Evolutionary conservation across 2,797 vertebrate species (phyloP).

Genomic region (Coendou prehensilis): DNA sequence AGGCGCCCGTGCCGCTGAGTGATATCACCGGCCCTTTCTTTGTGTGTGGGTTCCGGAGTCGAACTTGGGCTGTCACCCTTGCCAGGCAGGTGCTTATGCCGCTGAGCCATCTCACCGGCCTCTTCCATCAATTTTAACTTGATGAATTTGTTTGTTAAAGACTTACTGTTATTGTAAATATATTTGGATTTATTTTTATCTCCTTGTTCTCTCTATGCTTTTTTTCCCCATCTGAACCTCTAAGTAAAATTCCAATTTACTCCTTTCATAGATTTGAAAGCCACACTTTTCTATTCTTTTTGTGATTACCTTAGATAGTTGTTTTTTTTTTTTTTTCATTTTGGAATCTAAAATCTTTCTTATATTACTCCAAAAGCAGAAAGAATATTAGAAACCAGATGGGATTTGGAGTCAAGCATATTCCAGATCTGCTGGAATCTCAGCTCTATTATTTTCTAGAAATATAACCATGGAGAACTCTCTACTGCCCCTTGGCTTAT

Average conservation of each 20-base stretch:
- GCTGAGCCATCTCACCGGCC: no score
- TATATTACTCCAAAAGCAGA: conserved; percentile 40
- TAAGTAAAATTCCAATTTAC: conserved; percentile 38
- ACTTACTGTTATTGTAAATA: neutral
- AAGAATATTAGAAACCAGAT: neutral
- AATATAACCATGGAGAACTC: neutral
- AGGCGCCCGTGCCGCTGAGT: no score
- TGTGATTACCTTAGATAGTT: neutral
- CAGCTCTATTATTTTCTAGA: neutral
- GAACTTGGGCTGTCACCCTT: no score
- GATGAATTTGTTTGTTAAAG: neutral
- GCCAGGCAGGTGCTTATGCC: no score
- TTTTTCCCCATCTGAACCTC: neutral
- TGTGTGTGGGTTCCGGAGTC: no score
- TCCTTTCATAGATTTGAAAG: conserved; percentile 7
- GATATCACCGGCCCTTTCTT: no score
- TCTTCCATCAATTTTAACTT: neutral
- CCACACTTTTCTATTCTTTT: neutral
- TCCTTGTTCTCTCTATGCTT: neutral
- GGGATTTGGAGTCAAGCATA: neutral
- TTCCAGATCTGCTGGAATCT: neutral
- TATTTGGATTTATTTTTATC: conserved; percentile 13
- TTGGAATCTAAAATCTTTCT: neutral
- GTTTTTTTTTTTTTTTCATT: neutral
- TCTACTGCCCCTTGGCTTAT: neutral